Percentiles rank a stretch among this genome's conserved stretches.
Conservation (phyloP, 2,888 invertebrate genomes). For the Dicranocentrus wangi region DNA sequence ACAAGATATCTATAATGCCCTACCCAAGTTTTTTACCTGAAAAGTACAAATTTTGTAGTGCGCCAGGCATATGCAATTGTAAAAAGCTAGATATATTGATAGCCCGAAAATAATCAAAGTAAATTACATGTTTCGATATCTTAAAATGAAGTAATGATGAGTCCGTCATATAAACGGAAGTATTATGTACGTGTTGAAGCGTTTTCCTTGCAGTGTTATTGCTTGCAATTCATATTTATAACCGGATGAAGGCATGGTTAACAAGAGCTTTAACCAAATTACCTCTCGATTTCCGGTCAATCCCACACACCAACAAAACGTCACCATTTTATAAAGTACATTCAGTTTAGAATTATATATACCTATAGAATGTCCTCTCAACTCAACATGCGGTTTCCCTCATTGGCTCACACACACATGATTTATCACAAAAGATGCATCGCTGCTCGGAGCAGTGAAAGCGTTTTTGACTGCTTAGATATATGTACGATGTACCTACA, state of each 20-base stretch:
- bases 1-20: no score
- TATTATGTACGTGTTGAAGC: constrained; percentile 39
- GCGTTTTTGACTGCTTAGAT: constrained; percentile 5
- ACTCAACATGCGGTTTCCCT: constrained; percentile 34
- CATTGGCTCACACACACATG: constrained; percentile 23
- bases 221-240: background rate
- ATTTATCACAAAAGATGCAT: constrained; percentile 40
- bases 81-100: no score
- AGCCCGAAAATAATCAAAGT: no score
- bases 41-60: no score
- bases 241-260: background rate
- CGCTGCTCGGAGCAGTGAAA: constrained; percentile 50
- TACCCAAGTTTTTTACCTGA: constrained; percentile 2
- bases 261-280: constrained; percentile 7
- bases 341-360: background rate
- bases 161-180: constrained; percentile 28
- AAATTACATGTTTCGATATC: no score
- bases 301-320: constrained; percentile 6
- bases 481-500: no score
- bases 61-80: no score
- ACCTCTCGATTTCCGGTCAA: constrained; percentile 49
- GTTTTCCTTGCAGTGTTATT: background rate
- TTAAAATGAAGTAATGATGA: background rate
- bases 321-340: no score
- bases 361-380: background rate